Percentiles rank a stretch among this genome's conserved stretches.
Evolutionary conservation across 2,113 vertebrate genomes (phyloP).

Genomic region (human): DNA sequence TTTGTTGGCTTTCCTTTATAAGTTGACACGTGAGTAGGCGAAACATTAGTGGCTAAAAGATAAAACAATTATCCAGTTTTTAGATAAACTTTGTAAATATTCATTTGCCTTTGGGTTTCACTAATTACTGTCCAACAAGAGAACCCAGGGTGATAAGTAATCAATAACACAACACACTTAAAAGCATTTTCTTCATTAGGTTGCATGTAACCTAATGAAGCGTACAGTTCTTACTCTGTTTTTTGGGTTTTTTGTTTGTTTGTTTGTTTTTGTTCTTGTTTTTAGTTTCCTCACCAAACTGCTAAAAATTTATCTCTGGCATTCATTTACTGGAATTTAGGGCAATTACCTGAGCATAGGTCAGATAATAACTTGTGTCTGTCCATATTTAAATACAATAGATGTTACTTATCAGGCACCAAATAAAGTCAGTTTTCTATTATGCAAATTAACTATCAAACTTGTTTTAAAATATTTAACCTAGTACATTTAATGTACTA

Average conservation of each 20-base stretch:
- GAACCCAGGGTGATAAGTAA: constrained; percentile 76
- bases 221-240: constrained; percentile 47
- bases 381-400: constrained; percentile 39
- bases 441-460: constrained; percentile 4
- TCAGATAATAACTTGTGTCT: constrained; percentile 34
- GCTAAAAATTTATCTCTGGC: constrained; percentile 22
- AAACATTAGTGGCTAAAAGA: background rate
- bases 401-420: constrained; percentile 33
- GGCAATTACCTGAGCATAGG: background rate
- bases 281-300: background rate
- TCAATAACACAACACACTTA: constrained; percentile 75
- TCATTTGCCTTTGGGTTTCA: constrained; percentile 72
- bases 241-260: background rate
- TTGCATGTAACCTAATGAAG: constrained; percentile 64
- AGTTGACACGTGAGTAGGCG: background rate
- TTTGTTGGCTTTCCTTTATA: background rate
- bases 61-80: constrained; percentile 58
- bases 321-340: background rate
- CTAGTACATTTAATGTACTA: background rate
- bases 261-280: background rate
- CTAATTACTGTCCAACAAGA: constrained; percentile 70
- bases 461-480: constrained; percentile 10
- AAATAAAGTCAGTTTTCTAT: constrained; percentile 55
- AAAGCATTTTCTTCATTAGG: constrained; percentile 77
- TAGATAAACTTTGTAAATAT: constrained; percentile 78